Base-by-base conservation (phyloP, 2,113 vertebrate genomes). In the Malurus cyaneus region DNA sequence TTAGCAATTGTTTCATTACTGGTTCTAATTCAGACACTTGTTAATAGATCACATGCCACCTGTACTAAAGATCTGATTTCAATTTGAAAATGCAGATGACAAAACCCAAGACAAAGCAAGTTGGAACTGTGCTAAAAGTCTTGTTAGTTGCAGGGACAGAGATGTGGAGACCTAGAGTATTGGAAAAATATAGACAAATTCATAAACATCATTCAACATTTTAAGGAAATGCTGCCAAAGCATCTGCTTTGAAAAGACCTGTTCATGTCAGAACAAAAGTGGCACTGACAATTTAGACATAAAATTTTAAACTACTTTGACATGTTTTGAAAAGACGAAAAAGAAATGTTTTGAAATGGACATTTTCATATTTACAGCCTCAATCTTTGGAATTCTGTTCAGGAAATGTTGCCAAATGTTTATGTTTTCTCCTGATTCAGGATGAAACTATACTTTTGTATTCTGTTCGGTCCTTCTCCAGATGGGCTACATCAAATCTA, bases 401-500 rank as follows among this genome's bases (percentile, higher is more conserved):
- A 77, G 46, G 50, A 92, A 90, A 44, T 44, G 15, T 80, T 66
- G n/a, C 31, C 56, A 72, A 93, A 78, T 60, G 56, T 95, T 95
- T 94, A 66, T 69, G 56, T 89, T 96, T 93, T 96, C 47, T 64
- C 39, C 64, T 23, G n/a, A 80, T 50, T 89, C 69, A 29, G 52
- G 57, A 70, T 23, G 61, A 86, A 96, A 71, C 19, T 10, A 56
- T 80, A 59, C 76, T 66, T 91, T 88, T 86, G 34, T 59, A 34
- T 90, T 94, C 41, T 24, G 60, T 54, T 92, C 54, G 49, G 32
- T 59, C 79, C 50, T 77, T 77, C 50, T 95, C 86, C 44, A 44
- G 93, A 93, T 95, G 89, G 85, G 32, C 81, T 92, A 56, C 71
- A 78, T 89, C 89, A 85, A 49, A 73, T 46, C 74, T 85, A 54